Conservation (phyloP, 2,888 invertebrate genomes). For the Cremastobaeus sp. region DNA sequence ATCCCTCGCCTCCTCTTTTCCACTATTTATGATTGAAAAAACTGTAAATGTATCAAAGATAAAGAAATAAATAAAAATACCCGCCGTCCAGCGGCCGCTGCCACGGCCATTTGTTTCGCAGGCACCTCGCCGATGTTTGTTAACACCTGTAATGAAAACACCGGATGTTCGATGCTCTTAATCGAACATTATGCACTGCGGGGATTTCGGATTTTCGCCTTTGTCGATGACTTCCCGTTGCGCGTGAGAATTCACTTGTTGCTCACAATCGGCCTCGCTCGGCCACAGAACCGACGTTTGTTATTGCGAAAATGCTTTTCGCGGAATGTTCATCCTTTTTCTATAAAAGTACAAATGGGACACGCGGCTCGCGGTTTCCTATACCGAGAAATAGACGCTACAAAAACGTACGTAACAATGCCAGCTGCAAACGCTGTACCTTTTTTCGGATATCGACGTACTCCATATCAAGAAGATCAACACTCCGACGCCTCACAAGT, state of each 20-base stretch:
- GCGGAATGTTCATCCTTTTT: no score
- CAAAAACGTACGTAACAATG: no score
- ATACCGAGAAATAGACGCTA: no score
- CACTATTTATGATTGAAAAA: conserved; percentile 37
- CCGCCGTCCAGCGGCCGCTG: neutral
- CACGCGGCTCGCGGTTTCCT: no score
- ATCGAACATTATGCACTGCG: conserved; percentile 7
- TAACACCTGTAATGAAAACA: conserved; percentile 4
- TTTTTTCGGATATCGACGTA: no score
- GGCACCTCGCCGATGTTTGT: conserved; percentile 13
- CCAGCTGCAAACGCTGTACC: no score
- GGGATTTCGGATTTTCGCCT: conserved; percentile 14
- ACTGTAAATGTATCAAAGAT: conserved; percentile 1
- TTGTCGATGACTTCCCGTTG: conserved; percentile 15
- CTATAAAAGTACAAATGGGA: no score
- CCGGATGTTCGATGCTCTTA: conserved; percentile 10
- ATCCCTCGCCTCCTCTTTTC: conserved; percentile 44
- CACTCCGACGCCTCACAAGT: no score
- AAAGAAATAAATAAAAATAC: conserved; percentile 16
- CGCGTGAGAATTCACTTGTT: conserved; percentile 1
- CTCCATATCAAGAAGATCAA: no score
- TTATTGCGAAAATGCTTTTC: no score
- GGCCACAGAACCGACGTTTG: no score
- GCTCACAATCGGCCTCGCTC: no score
- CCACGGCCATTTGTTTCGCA: conserved; percentile 1